Evolutionary conservation across 2,113 vertebrate species (phyloP).

Genomic region (Dunckerocampus dactyliophorus): DNA sequence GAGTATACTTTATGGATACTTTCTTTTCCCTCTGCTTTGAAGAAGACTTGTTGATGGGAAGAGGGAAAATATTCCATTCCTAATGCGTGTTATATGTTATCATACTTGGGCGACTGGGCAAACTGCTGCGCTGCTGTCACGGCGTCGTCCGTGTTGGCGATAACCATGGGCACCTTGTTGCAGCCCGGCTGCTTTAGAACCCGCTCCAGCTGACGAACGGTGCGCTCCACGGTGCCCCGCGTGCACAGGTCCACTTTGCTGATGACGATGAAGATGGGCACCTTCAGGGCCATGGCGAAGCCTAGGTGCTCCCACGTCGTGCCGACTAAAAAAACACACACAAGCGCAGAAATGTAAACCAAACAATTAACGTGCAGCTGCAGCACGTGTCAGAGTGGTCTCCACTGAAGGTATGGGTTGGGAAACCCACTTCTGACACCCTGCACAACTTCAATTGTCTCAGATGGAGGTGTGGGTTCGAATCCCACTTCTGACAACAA

Average conservation of each 20-base stretch:
- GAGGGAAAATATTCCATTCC: no score
- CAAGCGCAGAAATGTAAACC: background rate
- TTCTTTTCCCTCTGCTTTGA: no score
- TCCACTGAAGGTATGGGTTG: slow-evolving; percentile 53
- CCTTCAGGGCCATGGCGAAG: slow-evolving; percentile 92
- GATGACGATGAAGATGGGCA: slow-evolving; percentile 96
- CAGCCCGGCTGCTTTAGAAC: slow-evolving; percentile 96
- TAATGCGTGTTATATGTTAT: no score
- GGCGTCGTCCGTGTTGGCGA: slow-evolving; percentile 85
- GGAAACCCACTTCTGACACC: slow-evolving; percentile 38
- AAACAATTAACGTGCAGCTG: background rate
- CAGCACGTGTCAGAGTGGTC: slow-evolving; percentile 12
- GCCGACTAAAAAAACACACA: slow-evolving; percentile 73
- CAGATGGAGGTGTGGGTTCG: slow-evolving; percentile 32
- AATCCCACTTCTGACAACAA: slow-evolving; percentile 38
- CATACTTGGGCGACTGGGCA: slow-evolving; percentile 89
- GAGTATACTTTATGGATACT: background rate
- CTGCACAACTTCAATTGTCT: no score
- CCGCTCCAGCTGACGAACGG: slow-evolving; percentile 90
- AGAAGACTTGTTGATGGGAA: no score
- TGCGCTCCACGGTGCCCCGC: slow-evolving; percentile 88
- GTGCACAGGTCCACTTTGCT: slow-evolving; percentile 95
- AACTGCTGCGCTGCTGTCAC: slow-evolving; percentile 96
- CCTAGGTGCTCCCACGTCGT: slow-evolving; percentile 95
- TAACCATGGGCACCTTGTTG: slow-evolving; percentile 91